These are phyloP conservation scores for Perizoma affinitatum DNA, from an alignment of 2,888 invertebrate genomes.

Conservation along the genomic window DNA sequence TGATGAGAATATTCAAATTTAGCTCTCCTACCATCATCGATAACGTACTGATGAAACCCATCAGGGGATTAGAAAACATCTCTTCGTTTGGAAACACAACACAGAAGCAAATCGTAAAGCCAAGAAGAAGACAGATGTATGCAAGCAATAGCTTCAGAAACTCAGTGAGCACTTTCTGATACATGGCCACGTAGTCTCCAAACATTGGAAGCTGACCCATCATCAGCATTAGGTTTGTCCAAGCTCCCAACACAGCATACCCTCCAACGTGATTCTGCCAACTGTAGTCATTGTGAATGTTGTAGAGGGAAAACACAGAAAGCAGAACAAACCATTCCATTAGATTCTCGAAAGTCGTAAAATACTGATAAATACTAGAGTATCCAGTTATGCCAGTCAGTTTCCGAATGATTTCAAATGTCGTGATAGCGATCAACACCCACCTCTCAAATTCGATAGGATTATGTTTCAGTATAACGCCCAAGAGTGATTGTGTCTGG, in stretches of 20 bases:
- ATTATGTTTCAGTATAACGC: conserved; percentile 88
- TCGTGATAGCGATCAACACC: conserved; percentile 89
- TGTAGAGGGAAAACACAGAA: conserved; percentile 92
- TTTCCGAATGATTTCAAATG: conserved; percentile 91
- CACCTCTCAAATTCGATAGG: conserved; percentile 93
- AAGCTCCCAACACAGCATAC: conserved; percentile 92
- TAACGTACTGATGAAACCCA: conserved; percentile 91
- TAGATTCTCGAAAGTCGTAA: conserved; percentile 92
- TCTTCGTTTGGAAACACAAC: conserved; percentile 93
- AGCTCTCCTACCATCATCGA: conserved; percentile 96
- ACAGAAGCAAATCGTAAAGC: conserved; percentile 94
- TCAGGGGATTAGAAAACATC: conserved; percentile 92
- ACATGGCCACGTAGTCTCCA: conserved; percentile 96
- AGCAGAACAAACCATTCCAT: conserved; percentile 94
- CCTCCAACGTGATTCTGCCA: conserved; percentile 95
- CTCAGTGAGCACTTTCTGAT: conserved; percentile 92
- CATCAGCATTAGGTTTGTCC: conserved; percentile 95
- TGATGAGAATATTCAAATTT: conserved; percentile 89
- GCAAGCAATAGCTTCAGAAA: conserved; percentile 92
- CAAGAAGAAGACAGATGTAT: conserved; percentile 92
- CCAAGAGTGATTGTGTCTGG: conserved; percentile 88
- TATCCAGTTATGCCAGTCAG: conserved; percentile 92
- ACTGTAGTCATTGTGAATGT: conserved; percentile 89
- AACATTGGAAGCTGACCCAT: conserved; percentile 94
- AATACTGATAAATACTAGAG: conserved; percentile 90